Evolutionary conservation across 2,797 vertebrate species (phyloP).

Genomic region (Hipposideros larvatus): DNA sequence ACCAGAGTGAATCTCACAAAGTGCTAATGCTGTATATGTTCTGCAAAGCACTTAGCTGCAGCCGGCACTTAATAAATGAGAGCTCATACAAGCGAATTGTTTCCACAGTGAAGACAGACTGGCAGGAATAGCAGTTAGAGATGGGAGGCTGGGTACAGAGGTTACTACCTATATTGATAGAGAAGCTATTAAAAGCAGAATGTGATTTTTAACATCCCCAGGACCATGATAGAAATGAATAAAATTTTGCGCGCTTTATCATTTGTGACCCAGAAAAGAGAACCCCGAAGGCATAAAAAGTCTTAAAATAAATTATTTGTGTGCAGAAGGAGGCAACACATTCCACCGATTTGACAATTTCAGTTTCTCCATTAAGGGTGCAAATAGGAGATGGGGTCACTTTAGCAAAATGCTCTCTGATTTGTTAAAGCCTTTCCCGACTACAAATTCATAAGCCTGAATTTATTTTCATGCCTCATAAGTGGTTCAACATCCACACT

Average conservation of each 20-base stretch:
- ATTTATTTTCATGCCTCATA: conserved; percentile 33
- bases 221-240: conserved; percentile 74
- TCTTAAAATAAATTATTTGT: conserved; percentile 77
- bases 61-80: conserved; percentile 59
- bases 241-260: conserved; percentile 73
- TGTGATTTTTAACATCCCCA: conserved; percentile 74
- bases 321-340: conserved; percentile 45
- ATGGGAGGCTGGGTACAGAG: not conserved
- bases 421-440: conserved; percentile 22
- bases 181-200: conserved; percentile 72
- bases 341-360: conserved; percentile 61
- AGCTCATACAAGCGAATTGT: conserved; percentile 19
- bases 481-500: not conserved
- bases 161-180: conserved; percentile 67
- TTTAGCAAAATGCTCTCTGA: conserved; percentile 45
- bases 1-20: conserved; percentile 13
- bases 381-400: conserved; percentile 48
- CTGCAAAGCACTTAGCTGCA: conserved; percentile 56
- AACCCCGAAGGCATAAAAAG: conserved; percentile 64
- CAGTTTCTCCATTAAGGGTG: conserved; percentile 30
- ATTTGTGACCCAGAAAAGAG: conserved; percentile 79
- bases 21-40: conserved; percentile 32
- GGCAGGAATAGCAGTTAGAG: conserved; percentile 58
- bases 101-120: conserved; percentile 56
- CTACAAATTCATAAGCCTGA: conserved; percentile 41